Evolutionary conservation across 1,140 invertebrate species (phyloP).

Genomic region (Octopus bimaculoides): DNA sequence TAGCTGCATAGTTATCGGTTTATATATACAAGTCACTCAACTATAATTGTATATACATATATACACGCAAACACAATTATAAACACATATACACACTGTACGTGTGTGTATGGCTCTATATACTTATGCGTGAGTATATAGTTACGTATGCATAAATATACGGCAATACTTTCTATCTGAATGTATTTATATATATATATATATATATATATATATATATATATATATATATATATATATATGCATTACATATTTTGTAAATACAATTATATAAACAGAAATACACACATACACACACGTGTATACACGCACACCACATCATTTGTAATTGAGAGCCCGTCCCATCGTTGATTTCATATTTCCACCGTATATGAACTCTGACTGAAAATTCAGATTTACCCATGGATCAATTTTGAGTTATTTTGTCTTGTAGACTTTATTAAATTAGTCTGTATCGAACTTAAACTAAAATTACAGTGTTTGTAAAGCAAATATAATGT

Average conservation of each 20-base stretch:
- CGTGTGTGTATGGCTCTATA: neutral
- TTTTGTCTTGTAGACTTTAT: too few species aligned
- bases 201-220: neutral
- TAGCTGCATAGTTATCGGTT: neutral
- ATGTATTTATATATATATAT: neutral
- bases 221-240: neutral
- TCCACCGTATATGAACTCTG: too few species aligned
- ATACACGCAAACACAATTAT: neutral
- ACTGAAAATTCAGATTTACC: too few species aligned
- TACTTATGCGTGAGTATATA: neutral
- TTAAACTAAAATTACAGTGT: too few species aligned
- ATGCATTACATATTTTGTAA: neutral
- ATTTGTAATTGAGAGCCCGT: too few species aligned
- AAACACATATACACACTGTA: neutral
- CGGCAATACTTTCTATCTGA: neutral
- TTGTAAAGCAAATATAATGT: too few species aligned
- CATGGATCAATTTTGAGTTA: too few species aligned
- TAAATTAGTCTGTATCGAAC: too few species aligned
- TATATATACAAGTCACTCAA: neutral
- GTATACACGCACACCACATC: too few species aligned
- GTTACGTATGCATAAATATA: neutral
- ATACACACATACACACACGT: neutral
- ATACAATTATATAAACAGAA: neutral
- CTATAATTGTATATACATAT: neutral
- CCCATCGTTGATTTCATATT: too few species aligned